Conservation (phyloP, 2,888 invertebrate species). For the Eupeodes latifasciatus region DNA sequence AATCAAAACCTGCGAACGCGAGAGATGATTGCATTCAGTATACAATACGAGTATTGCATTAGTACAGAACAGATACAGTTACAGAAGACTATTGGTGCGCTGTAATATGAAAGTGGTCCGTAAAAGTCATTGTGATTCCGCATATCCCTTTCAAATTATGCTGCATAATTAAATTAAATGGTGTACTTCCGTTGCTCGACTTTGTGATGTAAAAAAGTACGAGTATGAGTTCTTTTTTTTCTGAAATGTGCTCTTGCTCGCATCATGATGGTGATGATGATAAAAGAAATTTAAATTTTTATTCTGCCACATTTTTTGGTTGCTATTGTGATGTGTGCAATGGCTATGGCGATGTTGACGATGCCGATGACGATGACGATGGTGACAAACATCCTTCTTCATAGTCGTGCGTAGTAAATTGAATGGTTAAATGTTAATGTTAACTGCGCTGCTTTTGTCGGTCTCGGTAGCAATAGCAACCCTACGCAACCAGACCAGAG, state of each 20-base stretch:
- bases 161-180: constrained; percentile 74
- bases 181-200: constrained; percentile 69
- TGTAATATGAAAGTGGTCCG: constrained; percentile 4
- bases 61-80: background rate
- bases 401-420: constrained; percentile 73
- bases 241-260: constrained; percentile 39
- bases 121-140: constrained; percentile 64
- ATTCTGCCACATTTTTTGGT: constrained; percentile 68
- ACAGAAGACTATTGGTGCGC: background rate
- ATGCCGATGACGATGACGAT: background rate
- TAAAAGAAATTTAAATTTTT: constrained; percentile 74
- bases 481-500: constrained; percentile 34
- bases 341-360: background rate
- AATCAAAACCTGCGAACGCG: constrained; percentile 25
- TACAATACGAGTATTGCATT: background rate
- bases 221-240: constrained; percentile 32
- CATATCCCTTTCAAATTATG: constrained; percentile 74
- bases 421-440: constrained; percentile 75
- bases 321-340: constrained; percentile 57
- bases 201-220: constrained; percentile 50
- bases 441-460: constrained; percentile 68
- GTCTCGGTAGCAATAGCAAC: background rate
- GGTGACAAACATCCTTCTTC: constrained; percentile 65
- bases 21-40: constrained; percentile 44
- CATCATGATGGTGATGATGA: constrained; percentile 35